A percentile compares a stretch with the other conserved stretches of the same genome.
Evolutionary conservation across 1,140 invertebrate species (phyloP).

Genomic region (Lordiphosa clarofinis): DNA sequence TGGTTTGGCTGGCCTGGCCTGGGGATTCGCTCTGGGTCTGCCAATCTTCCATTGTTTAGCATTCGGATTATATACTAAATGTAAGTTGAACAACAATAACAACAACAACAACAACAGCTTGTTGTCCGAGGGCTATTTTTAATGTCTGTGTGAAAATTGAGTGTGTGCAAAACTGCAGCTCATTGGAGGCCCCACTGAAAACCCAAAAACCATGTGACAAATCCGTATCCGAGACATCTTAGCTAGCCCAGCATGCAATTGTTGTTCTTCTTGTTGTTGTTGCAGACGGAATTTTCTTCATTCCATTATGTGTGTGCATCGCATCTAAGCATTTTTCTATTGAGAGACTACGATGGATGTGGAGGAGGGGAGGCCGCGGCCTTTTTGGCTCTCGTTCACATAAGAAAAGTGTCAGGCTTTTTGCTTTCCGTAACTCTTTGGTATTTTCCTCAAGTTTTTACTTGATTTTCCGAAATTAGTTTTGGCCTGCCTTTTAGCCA

Average conservation of each 20-base stretch:
- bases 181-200: slow-evolving; percentile 62
- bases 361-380: slow-evolving; percentile 31
- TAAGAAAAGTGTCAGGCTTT: slow-evolving; percentile 35
- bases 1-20: slow-evolving; percentile 54
- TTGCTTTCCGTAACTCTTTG: slow-evolving; percentile 74
- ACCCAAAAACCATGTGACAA: slow-evolving; percentile 58
- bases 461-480: slow-evolving; percentile 78
- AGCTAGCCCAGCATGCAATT: slow-evolving; percentile 71
- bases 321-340: slow-evolving; percentile 77
- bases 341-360: slow-evolving; percentile 48
- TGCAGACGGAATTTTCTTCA: slow-evolving; percentile 79
- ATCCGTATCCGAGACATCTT: slow-evolving; percentile 50
- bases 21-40: slow-evolving; percentile 62
- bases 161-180: slow-evolving; percentile 58
- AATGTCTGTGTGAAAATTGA: slow-evolving; percentile 46
- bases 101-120: slow-evolving; percentile 44
- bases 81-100: slow-evolving; percentile 18
- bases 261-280: slow-evolving; percentile 40
- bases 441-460: slow-evolving; percentile 74
- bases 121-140: slow-evolving; percentile 79
- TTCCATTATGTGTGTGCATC: slow-evolving; percentile 77
- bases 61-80: slow-evolving; percentile 27
- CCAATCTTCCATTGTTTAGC: slow-evolving; percentile 71
- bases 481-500: slow-evolving; percentile 43
- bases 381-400: slow-evolving; percentile 77